These are phyloP conservation scores for Tympanoctomys barrerae DNA, from an alignment of 2,797 vertebrate species.

Conservation along the genomic window DNA sequence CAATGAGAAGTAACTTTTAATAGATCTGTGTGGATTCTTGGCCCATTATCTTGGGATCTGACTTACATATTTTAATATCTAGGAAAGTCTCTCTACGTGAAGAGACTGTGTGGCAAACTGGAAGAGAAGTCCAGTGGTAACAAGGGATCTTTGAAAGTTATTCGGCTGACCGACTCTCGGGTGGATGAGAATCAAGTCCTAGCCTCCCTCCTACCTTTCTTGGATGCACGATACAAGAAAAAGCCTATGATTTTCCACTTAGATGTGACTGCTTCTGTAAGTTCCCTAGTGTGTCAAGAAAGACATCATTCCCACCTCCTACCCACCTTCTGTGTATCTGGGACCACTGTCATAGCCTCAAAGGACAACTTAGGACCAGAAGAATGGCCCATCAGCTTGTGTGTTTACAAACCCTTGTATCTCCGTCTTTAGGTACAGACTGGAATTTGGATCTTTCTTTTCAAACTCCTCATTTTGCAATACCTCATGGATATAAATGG, in stretches of 20 bases:
- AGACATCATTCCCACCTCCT: fast-evolving
- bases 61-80: not conserved
- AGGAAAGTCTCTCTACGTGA: constrained; percentile 98
- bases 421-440: constrained; percentile 90
- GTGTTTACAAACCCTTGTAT: not conserved
- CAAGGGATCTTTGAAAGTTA: constrained; percentile 88
- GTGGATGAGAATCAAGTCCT: constrained; percentile 94
- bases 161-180: constrained; percentile 92
- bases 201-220: constrained; percentile 88
- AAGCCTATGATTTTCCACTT: constrained; percentile 94
- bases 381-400: fast-evolving
- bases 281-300: constrained; percentile 14
- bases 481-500: constrained; percentile 93
- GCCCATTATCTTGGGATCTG: not conserved
- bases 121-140: constrained; percentile 72
- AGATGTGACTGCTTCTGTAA: constrained; percentile 96
- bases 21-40: not conserved
- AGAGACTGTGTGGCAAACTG: constrained; percentile 91
- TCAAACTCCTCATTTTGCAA: constrained; percentile 95
- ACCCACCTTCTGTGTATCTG: fast-evolving
- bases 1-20: not conserved
- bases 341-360: fast-evolving
- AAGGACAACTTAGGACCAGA: not conserved
- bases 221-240: constrained; percentile 83
- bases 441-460: constrained; percentile 95